Evolutionary conservation across 2,888 invertebrate species (phyloP), one percentile per base, ranked within the genome.

Genomic region (Tortrix viridana): DNA sequence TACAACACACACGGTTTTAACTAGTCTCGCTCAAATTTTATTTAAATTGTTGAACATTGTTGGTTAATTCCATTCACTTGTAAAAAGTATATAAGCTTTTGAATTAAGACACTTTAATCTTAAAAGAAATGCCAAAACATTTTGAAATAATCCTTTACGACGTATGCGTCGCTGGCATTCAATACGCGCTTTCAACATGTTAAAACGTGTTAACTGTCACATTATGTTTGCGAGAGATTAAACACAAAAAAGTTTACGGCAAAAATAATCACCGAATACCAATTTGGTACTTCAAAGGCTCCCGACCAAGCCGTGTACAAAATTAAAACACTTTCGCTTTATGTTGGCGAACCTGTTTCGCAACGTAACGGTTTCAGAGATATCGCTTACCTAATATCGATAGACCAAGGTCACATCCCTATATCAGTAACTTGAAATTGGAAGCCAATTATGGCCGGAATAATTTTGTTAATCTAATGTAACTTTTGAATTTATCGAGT

Each of bases 311-410:
- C 60, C 65, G 56, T 56, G 58, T 44, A 58, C 57, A 19, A 68
- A 77, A 77, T 74, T 74, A 73, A 71, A 77, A 73, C 75, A 79
- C 80, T 80, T 65, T 65, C 68, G 66, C 66, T 57, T 44, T 2
- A 49, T 18, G 20, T 50, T 60, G 32, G 52, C 20, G 50, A 67
- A 65, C 67, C 69, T 65, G 71, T 75, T 76, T 67, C 60, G 49
- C 56, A 62, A 62, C 22, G 32, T 55, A 60, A 65, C 64, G 64
- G 64, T 65, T 60, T 54, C 41, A 41, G 53, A 38, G 16, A 57
- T 37, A 47, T 47, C 22, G 22, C 47, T 57, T 47, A 57, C 57
- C 57, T 57, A 57, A 57, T 57, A 48, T 47, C 55, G 46, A 43
- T 44, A 46, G 26, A 16, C 9, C 57, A 48, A 57, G 38, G 58